A percentile compares a stretch with the other conserved stretches of the same genome.
Conservation (phyloP, 2,888 invertebrate genomes). For the Limnephilus rhombicus region DNA sequence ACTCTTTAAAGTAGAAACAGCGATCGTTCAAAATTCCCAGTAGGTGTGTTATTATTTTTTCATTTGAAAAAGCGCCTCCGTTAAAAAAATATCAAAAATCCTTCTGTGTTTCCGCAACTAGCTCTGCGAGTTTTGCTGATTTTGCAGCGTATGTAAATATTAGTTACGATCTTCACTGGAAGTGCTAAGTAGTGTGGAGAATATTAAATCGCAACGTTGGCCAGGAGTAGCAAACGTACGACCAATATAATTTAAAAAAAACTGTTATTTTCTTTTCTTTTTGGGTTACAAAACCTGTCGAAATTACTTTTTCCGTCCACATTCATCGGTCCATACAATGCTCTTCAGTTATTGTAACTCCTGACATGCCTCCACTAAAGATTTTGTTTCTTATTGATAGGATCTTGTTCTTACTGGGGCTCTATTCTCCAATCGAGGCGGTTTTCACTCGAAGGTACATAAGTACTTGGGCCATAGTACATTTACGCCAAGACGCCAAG, state of each 20-base stretch:
- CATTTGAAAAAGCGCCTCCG: not conserved
- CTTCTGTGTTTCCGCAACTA: not conserved
- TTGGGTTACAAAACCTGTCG: not conserved
- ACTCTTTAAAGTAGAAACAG: not conserved
- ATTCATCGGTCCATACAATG: too few species aligned
- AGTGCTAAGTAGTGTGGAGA: constrained; percentile 34
- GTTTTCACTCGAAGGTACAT: too few species aligned
- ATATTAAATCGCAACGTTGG: constrained; percentile 31
- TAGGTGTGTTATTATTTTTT: not conserved
- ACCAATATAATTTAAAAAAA: not conserved
- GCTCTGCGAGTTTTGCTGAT: constrained; percentile 15
- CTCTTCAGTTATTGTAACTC: too few species aligned
- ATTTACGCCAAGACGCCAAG: too few species aligned
- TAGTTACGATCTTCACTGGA: constrained; percentile 39
- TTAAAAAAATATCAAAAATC: not conserved
- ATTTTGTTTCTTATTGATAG: too few species aligned
- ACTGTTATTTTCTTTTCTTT: too few species aligned
- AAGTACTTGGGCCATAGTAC: too few species aligned
- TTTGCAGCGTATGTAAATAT: constrained; percentile 39
- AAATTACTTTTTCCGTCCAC: too few species aligned
- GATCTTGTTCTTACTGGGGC: too few species aligned
- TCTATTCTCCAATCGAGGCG: too few species aligned
- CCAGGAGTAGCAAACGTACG: not conserved
- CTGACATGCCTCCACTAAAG: too few species aligned
- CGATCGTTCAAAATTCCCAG: not conserved